Conservation (phyloP, 2,888 invertebrate genomes). For the Meteorus colon region DNA sequence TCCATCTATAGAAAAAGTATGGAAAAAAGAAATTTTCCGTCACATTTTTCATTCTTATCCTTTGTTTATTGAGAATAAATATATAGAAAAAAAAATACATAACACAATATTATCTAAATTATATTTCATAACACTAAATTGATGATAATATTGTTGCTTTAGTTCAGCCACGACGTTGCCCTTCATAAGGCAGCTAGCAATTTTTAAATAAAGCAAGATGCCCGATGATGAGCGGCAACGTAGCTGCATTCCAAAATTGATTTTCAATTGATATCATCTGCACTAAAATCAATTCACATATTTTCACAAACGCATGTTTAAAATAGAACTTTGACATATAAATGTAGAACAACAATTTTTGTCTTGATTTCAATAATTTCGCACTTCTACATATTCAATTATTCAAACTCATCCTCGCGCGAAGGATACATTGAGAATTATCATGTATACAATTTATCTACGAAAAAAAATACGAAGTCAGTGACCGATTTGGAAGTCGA, state of each 20-base stretch:
- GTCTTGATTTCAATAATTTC: neutral
- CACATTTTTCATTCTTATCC: slow-evolving; percentile 4
- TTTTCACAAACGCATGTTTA: neutral
- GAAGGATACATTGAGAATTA: neutral
- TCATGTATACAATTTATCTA: neutral
- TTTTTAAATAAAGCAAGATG: slow-evolving; percentile 70
- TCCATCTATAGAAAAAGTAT: neutral
- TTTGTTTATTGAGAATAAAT: slow-evolving; percentile 21
- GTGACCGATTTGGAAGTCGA: neutral
- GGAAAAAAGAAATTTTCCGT: neutral
- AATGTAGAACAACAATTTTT: neutral
- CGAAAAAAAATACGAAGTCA: neutral
- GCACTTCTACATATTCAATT: neutral
- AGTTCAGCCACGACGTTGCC: slow-evolving; percentile 71
- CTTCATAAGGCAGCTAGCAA: slow-evolving; percentile 76
- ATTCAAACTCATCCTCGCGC: neutral
- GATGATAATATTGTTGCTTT: slow-evolving; percentile 34
- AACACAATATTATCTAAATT: slow-evolving; percentile 19
- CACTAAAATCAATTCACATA: neutral
- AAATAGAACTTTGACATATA: neutral
- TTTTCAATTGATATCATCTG: neutral
- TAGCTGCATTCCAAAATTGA: slow-evolving; percentile 57
- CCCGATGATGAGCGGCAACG: slow-evolving; percentile 75
- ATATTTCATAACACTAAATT: slow-evolving; percentile 22
- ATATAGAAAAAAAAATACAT: slow-evolving; percentile 36